phyloP scores from a whole-genome alignment of 1,140 invertebrate genomes.

The Macrosteles quadrilineatus region DNA sequence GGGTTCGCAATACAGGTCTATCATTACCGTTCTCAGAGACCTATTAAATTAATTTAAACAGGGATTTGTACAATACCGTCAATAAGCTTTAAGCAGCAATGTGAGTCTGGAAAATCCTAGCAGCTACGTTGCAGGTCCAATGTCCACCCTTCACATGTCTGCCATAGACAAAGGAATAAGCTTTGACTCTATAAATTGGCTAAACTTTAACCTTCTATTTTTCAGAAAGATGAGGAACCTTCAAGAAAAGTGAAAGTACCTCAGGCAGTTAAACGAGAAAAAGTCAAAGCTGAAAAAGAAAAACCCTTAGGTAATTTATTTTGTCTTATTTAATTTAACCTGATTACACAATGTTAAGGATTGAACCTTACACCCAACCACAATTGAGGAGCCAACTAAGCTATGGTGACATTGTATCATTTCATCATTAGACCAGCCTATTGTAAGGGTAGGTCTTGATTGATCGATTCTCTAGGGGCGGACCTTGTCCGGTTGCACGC shows the following conservation, averaged over 20 bases:
- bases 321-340: conserved; percentile 15
- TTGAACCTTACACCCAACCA: not conserved
- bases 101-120: too few relatives aligned
- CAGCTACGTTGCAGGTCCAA: too few relatives aligned
- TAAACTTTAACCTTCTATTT: too few relatives aligned
- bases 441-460: not conserved
- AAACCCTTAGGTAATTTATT: conserved; percentile 7
- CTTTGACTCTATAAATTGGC: too few relatives aligned
- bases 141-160: too few relatives aligned
- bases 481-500: too few relatives aligned
- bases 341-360: not conserved
- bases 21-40: too few relatives aligned
- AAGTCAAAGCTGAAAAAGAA: conserved; percentile 1
- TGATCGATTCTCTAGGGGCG: not conserved
- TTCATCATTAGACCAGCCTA: not conserved
- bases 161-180: too few relatives aligned
- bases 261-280: conserved; percentile 15
- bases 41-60: too few relatives aligned
- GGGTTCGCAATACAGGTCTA: too few relatives aligned
- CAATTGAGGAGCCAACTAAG: not conserved
- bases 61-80: too few relatives aligned
- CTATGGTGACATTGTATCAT: not conserved
- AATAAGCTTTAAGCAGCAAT: too few relatives aligned
- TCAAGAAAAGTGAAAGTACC: not conserved
- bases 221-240: not conserved